Evolutionary conservation across 2,797 vertebrate genomes (phyloP).

Genomic region (Aulostomus chinensis): DNA sequence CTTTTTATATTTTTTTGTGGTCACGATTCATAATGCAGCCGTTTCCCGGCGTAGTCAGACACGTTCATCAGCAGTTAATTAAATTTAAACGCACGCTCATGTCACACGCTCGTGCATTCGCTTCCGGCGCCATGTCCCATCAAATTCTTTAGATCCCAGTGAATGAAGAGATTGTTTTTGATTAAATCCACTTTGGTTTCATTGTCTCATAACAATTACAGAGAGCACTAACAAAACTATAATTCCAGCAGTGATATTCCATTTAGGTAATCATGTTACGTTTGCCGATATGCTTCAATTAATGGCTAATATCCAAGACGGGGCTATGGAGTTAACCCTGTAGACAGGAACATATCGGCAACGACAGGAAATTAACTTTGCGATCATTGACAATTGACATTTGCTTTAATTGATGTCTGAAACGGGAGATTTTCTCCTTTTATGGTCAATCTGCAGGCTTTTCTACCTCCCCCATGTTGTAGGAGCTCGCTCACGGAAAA

Average conservation of each 20-base stretch:
- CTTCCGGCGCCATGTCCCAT: slow-evolving; percentile 61
- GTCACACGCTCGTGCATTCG: slow-evolving; percentile 43
- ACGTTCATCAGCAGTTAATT: slow-evolving; percentile 48
- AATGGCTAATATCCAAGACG: slow-evolving; percentile 29
- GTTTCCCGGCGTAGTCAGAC: no score
- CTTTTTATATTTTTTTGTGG: no score
- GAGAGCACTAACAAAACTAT: slow-evolving; percentile 58
- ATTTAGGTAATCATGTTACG: slow-evolving; percentile 53
- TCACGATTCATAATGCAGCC: no score
- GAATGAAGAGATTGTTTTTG: slow-evolving; percentile 69
- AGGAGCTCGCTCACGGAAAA: no score
- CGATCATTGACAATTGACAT: no score
- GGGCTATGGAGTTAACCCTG: slow-evolving; percentile 5
- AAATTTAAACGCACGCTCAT: slow-evolving; percentile 56
- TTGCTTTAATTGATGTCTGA: no score
- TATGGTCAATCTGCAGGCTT: no score
- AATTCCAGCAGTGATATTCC: slow-evolving; percentile 56
- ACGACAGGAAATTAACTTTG: no score
- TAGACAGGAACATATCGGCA: no score
- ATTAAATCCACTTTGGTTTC: slow-evolving; percentile 69
- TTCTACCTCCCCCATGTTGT: no score
- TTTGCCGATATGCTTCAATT: slow-evolving; percentile 53
- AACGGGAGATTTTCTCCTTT: no score
- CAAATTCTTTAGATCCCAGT: slow-evolving; percentile 64
- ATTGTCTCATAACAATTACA: slow-evolving; percentile 63